phyloP scores from a whole-genome alignment of 2,113 vertebrate species.

The Charadrius vociferus region DNA sequence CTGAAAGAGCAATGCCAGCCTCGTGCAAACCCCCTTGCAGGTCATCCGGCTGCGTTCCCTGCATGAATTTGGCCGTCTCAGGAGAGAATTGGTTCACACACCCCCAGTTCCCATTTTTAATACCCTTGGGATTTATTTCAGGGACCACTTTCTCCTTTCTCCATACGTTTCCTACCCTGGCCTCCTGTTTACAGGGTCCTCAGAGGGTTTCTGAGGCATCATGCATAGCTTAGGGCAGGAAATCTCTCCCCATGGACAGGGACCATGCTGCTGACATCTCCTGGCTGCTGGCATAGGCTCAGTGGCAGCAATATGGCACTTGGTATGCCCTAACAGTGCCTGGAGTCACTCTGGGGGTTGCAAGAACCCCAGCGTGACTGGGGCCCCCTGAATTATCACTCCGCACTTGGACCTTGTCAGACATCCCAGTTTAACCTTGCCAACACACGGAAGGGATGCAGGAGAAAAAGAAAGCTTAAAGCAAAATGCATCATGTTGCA shows the following conservation, averaged over 20 bases:
- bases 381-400: background rate
- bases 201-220: background rate
- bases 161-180: background rate
- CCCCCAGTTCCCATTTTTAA: background rate
- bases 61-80: rapidly evolving
- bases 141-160: background rate
- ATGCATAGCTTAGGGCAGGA: background rate
- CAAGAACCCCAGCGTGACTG: rapidly evolving
- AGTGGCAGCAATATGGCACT: background rate
- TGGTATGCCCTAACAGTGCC: too few species aligned
- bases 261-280: background rate
- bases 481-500: background rate
- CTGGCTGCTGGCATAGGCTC: background rate
- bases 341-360: background rate
- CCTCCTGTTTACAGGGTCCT: background rate
- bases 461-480: background rate
- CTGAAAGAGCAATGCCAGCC: background rate
- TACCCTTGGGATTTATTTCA: background rate
- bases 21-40: background rate
- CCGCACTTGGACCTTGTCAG: rapidly evolving
- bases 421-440: background rate
- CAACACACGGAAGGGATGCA: rapidly evolving
- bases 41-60: background rate
- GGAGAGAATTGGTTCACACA: background rate
- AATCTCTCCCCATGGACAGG: background rate